phyloP scores from a whole-genome alignment of 2,797 vertebrate genomes.

The Poecilia picta region DNA sequence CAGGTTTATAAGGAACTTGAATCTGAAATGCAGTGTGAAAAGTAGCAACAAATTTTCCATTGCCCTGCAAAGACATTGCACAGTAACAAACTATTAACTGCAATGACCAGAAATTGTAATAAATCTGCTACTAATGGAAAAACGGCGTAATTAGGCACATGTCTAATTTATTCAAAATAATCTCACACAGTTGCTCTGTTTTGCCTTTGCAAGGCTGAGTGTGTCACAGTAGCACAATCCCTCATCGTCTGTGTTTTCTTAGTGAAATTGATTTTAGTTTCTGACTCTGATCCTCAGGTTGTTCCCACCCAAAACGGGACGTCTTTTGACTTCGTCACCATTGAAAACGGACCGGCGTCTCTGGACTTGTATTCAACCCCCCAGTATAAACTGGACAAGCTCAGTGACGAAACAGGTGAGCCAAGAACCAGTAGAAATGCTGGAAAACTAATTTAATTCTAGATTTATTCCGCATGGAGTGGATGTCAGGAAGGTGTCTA shows the following conservation, averaged over 20 bases:
- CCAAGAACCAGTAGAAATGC: neutral
- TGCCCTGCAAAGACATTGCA: constrained; percentile 41
- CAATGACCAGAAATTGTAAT: constrained; percentile 1
- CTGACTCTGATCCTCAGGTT: constrained; percentile 76
- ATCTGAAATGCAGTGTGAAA: constrained; percentile 59
- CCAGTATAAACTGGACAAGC: constrained; percentile 89
- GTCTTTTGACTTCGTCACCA: constrained; percentile 88
- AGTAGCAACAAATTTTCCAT: constrained; percentile 20
- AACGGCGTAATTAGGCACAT: neutral
- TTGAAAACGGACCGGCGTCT: constrained; percentile 90
- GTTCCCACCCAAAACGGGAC: constrained; percentile 90
- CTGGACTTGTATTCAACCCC: constrained; percentile 91
- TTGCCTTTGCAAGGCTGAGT: constrained; percentile 41
- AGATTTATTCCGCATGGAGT: neutral
- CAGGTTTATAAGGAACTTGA: neutral
- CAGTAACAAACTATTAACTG: constrained; percentile 1
- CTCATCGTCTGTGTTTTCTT: neutral
- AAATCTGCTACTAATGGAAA: neutral
- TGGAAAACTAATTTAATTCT: neutral
- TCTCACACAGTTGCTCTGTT: constrained; percentile 10
- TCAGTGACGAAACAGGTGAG: constrained; percentile 81
- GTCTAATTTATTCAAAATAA: neutral
- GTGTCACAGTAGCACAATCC: neutral
- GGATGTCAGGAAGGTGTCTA: neutral
- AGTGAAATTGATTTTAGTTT: constrained; percentile 9